Base-by-base conservation (phyloP, 2,888 invertebrate genomes). In the Anthophora plumipes region DNA sequence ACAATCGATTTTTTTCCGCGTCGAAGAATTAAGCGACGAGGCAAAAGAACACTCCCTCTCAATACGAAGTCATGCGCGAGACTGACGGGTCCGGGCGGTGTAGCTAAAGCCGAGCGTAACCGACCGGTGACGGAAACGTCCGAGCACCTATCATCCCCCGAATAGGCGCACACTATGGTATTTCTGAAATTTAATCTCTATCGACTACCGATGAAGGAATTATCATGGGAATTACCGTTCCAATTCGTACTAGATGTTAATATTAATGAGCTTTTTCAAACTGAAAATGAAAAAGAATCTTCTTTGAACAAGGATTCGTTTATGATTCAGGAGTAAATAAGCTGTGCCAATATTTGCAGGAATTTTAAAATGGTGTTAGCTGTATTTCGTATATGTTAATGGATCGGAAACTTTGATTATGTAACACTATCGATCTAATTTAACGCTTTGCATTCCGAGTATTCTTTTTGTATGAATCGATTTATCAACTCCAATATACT, bases 21-120 rank as follows among this genome's bases (percentile, higher is more conserved):
- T 48, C 61, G 68, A 52, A 50, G 43, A 46, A n/a, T 20, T 54
- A 59, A 41, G 11, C 55, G 20, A 48, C 60, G 39, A 12, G 17
- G 9, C 25, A 31, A 69, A n/a, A 9, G 63, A 70, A 85, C 66
- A 22, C 74, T 70, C 68, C 82, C 83, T 80, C 68, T 43, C 84
- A 31, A 80, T 11, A 61, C 68, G 84, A 87, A 82, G 83, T 84
- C 85, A 82, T 88, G 89, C 91, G 91, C 90, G 84, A 88, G 87
- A 91, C 91, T 91, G 90, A 85, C 86, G 81, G 84, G 81, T 83
- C 91, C 89, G 87, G 90, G 89, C 89, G 89, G 87, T 85, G 85
- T 86, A 88, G 88, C 85, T 87, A 61, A 52, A 39, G 11, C 76
- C 89, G 89, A 87, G 63, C 74, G 22, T 14, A 9, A 8, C 82